These are phyloP conservation scores for Drosophila quasianomalipes DNA, from an alignment of 2,888 invertebrate genomes.

Conservation along the genomic window DNA sequence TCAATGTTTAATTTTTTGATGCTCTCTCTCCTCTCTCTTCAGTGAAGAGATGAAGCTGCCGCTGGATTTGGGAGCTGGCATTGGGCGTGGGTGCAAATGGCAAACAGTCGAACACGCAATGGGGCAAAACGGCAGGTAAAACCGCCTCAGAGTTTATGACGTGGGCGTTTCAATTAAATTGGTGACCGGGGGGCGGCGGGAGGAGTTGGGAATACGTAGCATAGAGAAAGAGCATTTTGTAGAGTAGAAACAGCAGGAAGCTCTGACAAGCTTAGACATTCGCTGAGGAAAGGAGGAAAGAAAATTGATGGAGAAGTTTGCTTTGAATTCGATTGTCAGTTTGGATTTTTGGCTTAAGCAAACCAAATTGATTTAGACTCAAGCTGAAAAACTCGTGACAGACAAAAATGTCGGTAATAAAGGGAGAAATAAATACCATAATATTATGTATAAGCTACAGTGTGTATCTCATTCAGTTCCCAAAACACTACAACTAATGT, in stretches of 20 bases:
- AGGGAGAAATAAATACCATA: not conserved
- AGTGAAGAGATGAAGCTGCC: conserved; percentile 43
- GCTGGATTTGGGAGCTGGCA: conserved; percentile 53
- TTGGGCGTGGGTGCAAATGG: conserved; percentile 78
- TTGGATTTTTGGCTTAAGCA: conserved; percentile 38
- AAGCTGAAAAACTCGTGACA: not conserved
- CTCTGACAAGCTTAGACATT: conserved; percentile 52
- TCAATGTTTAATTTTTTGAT: conserved; percentile 28
- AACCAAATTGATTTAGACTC: conserved; percentile 10
- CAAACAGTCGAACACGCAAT: conserved; percentile 76
- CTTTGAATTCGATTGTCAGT: conserved; percentile 63
- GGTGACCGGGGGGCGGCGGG: conserved; percentile 37
- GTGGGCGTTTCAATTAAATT: conserved; percentile 79
- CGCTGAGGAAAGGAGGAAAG: conserved; percentile 3
- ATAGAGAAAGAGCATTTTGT: conserved; percentile 9
- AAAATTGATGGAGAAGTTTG: conserved; percentile 65
- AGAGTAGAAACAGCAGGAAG: conserved; percentile 65
- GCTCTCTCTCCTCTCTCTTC: conserved; percentile 12
- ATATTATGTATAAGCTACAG: not conserved
- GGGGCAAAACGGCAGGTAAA: conserved; percentile 63
- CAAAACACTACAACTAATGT: not conserved
- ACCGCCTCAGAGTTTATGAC: conserved; percentile 71
- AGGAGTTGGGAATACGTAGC: not conserved
- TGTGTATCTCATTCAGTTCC: not conserved
- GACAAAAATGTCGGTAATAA: not conserved